Evolutionary conservation across 2,888 invertebrate genomes (phyloP), one percentile per base, ranked within the genome.

Genomic region (Proisotoma minuta): DNA sequence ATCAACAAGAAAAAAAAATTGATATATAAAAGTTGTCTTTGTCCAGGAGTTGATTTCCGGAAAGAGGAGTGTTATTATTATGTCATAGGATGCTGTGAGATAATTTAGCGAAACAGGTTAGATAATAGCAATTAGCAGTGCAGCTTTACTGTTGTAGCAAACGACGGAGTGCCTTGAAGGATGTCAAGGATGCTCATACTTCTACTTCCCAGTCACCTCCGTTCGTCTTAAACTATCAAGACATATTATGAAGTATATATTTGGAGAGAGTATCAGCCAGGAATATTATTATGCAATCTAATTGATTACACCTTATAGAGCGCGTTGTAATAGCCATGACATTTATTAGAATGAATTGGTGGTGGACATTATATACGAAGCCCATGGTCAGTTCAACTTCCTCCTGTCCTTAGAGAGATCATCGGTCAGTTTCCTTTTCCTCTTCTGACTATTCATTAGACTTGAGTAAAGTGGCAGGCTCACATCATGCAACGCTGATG

Each of bases 311-410:
- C 23, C 29, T 23, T n/a, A 39, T 39, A 58, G 53, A 26, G 24
- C 23, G 54, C 27, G 18, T 49, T 49, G 34, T 50, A 51, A 47
- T 59, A 53, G 60, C 68, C 68, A 54, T 65, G 65, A 65, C 65
- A 68, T 61, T 65, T 68, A 63, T 57, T 60, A 5, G 43, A 47
- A 57, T 57, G 26, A 47, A 47, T 43, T 26, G 10, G 27, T 40
- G 18, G 20, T 22, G 52, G 3, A 18, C n/a, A 22, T 52, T 26
- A 4, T 18, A n/a, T 5, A 47, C 23, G 47, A n/a, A 63, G 48
- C 65, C 70, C 67, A 70, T 61, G 70, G 67, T 54, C 69, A 69
- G 54, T 57, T 58, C 57, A 62, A 69, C 67, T 69, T 69, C 66
- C 69, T 66, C 65, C 59, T 66, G 69, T 51, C 68, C 68, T 69